These are phyloP conservation scores for Eulemur macaco DNA, from an alignment of 2,113 vertebrate genomes.

Conservation along the genomic window DNA sequence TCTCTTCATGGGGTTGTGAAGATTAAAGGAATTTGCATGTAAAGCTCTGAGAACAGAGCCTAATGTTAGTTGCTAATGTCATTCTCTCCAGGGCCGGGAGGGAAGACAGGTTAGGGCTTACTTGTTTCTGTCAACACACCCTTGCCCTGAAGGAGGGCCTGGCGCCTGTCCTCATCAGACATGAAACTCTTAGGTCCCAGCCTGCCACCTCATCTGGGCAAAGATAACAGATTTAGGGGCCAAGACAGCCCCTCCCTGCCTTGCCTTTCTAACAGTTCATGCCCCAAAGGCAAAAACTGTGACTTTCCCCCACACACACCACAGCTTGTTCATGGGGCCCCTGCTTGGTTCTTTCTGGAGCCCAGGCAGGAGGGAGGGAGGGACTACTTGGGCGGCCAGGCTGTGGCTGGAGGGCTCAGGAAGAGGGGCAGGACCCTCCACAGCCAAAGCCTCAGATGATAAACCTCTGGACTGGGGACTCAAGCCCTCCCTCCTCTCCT, in stretches of 20 bases:
- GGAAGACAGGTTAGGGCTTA: background rate
- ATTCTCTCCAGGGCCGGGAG: background rate
- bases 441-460: background rate
- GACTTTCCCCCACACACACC: background rate
- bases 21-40: background rate
- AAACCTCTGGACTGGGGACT: background rate
- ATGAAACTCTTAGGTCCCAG: background rate
- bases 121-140: background rate
- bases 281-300: background rate
- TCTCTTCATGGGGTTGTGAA: background rate
- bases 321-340: background rate
- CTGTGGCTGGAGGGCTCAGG: background rate
- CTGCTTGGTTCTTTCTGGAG: background rate
- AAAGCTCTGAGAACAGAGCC: background rate
- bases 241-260: background rate
- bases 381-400: background rate
- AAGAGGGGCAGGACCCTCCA: background rate
- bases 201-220: background rate
- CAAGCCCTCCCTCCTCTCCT: background rate
- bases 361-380: background rate
- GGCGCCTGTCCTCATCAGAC: fast-evolving
- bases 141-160: background rate
- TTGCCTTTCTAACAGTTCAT: background rate
- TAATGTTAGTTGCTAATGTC: no score
- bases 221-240: background rate